Conservation (phyloP, 2,113 vertebrate genomes). For the Neodontobutis hainanensis region DNA sequence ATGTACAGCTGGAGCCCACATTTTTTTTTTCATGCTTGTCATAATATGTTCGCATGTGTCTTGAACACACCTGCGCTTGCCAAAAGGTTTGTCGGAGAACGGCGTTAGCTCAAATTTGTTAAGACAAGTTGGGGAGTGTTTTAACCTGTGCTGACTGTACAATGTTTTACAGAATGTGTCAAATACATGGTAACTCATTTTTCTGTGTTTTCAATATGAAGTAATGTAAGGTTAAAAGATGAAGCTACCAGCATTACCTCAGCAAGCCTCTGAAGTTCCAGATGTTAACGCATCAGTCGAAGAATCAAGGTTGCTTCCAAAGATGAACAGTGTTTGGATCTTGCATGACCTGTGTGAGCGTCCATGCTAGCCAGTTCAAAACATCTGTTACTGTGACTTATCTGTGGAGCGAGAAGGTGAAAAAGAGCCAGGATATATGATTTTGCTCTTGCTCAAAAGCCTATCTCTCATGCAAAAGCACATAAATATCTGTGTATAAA, state of each 20-base stretch:
- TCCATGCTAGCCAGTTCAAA: constrained; percentile 61
- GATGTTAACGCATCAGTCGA: constrained; percentile 59
- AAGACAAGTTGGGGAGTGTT: not conserved
- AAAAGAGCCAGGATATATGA: constrained; percentile 63
- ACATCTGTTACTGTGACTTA: constrained; percentile 64
- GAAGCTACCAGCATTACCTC: constrained; percentile 60
- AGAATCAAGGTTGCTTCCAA: constrained; percentile 49
- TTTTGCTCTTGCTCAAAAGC: constrained; percentile 56
- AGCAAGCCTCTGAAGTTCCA: constrained; percentile 50
- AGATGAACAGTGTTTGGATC: constrained; percentile 62
- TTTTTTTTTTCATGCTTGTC: constrained; percentile 18
- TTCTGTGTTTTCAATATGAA: constrained; percentile 1
- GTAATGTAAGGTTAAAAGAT: constrained; percentile 43
- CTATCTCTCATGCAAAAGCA: constrained; percentile 58
- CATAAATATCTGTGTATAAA: constrained; percentile 79
- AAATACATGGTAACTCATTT: not conserved
- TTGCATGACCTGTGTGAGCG: constrained; percentile 63
- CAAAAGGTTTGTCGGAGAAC: not conserved
- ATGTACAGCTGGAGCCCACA: constrained; percentile 3
- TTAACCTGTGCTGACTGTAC: not conserved
- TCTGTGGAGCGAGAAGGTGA: constrained; percentile 41
- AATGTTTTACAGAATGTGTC: not conserved
- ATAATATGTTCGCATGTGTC: not conserved
- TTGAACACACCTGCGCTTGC: constrained; percentile 3
- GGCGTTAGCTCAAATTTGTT: constrained; percentile 3